Percentiles rank a stretch among this genome's conserved stretches.
Conservation (phyloP, 2,113 vertebrate species). For the Cryptotis parvus region DNA sequence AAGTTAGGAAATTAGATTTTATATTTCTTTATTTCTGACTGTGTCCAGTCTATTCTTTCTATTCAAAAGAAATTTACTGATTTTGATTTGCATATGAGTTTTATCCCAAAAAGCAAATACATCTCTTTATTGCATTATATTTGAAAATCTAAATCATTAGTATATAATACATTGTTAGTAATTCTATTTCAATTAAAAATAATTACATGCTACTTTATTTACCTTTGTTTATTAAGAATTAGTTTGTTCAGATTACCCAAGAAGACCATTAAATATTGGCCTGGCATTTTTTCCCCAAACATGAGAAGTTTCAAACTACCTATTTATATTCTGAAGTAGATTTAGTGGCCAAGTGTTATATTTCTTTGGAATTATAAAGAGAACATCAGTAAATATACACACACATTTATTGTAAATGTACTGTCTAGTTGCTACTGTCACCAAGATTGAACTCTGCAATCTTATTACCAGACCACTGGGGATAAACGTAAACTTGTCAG, state of each 20-base stretch:
- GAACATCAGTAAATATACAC: background rate
- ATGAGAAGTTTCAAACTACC: background rate
- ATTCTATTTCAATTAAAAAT: constrained; percentile 5
- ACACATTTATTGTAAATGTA: background rate
- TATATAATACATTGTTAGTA: background rate
- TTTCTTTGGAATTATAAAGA: background rate
- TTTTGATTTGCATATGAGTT: too few relatives aligned
- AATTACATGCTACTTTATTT: background rate
- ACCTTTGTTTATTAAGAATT: background rate
- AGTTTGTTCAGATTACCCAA: background rate
- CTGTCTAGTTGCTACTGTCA: background rate
- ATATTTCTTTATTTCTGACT: too few relatives aligned
- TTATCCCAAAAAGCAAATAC: background rate
- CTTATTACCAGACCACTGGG: background rate
- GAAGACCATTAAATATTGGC: background rate
- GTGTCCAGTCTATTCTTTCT: too few relatives aligned
- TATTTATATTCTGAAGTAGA: too few relatives aligned
- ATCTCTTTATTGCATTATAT: background rate
- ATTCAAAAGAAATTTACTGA: too few relatives aligned
- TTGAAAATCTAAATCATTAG: background rate
- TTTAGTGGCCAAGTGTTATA: background rate
- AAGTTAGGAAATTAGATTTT: too few relatives aligned
- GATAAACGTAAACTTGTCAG: accelerated
- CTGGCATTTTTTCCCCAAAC: background rate
- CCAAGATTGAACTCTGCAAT: background rate